Percentiles rank a stretch among this genome's conserved stretches.
Evolutionary conservation across 2,797 vertebrate species (phyloP).

Genomic region (Pangasius macronema): DNA sequence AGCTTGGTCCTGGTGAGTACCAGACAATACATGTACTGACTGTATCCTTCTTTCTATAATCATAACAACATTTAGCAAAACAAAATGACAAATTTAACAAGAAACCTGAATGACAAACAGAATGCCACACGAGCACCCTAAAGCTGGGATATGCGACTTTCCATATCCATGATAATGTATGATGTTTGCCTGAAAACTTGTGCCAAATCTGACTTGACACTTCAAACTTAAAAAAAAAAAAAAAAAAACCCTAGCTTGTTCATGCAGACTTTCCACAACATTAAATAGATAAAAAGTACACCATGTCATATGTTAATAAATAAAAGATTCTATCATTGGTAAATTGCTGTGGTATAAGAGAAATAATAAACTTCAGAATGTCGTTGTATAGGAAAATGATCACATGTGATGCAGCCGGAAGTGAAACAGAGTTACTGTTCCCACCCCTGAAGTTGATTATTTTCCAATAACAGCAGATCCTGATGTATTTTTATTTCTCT

Average conservation of each 20-base stretch:
- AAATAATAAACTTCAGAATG: not conserved
- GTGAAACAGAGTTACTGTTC: not conserved
- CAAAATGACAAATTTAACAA: not conserved
- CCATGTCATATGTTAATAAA: not conserved
- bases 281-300: not conserved
- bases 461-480: too few species aligned
- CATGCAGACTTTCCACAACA: too few species aligned
- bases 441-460: too few species aligned
- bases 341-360: not conserved
- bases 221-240: not conserved
- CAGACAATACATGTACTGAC: not conserved
- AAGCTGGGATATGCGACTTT: not conserved
- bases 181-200: not conserved
- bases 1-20: conserved; percentile 45
- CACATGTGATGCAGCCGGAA: not conserved
- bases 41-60: not conserved
- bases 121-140: not conserved
- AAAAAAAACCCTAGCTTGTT: not conserved
- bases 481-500: too few species aligned
- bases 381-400: not conserved
- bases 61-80: not conserved
- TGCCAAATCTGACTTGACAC: not conserved
- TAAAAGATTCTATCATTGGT: not conserved
- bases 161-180: not conserved
- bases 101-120: not conserved